Evolutionary conservation across 2,888 invertebrate genomes (phyloP).

Genomic region (Ichneumoninae sp.): DNA sequence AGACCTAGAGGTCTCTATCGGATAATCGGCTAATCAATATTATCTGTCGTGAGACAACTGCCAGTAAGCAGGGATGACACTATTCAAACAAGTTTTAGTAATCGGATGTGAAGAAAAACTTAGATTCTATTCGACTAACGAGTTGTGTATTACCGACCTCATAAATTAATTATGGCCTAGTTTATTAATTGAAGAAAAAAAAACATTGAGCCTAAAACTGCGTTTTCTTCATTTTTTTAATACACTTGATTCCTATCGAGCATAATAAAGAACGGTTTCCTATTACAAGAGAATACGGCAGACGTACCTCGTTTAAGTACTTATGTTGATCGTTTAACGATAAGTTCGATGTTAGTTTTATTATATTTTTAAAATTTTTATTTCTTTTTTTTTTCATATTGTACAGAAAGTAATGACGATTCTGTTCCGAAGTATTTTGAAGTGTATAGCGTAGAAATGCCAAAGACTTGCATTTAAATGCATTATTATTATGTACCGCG

Average conservation of each 20-base stretch:
- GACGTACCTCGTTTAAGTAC: constrained; percentile 64
- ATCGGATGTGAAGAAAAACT: constrained; percentile 31
- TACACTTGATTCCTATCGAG: constrained; percentile 41
- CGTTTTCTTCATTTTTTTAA: neutral
- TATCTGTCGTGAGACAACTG: constrained; percentile 45
- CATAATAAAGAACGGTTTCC: constrained; percentile 57
- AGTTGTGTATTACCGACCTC: constrained; percentile 33
- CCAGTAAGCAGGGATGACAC: constrained; percentile 45
- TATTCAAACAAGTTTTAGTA: constrained; percentile 41
- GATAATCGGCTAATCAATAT: constrained; percentile 47
- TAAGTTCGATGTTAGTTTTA: constrained; percentile 21
- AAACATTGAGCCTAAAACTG: constrained; percentile 23
- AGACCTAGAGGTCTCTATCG: constrained; percentile 36
- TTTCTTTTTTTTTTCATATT: constrained; percentile 24
- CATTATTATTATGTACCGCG: constrained; percentile 72
- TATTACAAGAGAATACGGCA: constrained; percentile 60
- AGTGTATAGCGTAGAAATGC: constrained; percentile 76
- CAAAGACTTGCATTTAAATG: constrained; percentile 83
- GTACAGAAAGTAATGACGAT: constrained; percentile 42
- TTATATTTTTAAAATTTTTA: neutral
- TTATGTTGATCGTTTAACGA: constrained; percentile 42
- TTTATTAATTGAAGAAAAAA: neutral
- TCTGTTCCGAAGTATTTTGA: constrained; percentile 44
- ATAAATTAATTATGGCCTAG: constrained; percentile 47
- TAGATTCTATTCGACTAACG: constrained; percentile 40